Evolutionary conservation across 2,113 vertebrate species (phyloP).

Genomic region (Hiodon tergisus): DNA sequence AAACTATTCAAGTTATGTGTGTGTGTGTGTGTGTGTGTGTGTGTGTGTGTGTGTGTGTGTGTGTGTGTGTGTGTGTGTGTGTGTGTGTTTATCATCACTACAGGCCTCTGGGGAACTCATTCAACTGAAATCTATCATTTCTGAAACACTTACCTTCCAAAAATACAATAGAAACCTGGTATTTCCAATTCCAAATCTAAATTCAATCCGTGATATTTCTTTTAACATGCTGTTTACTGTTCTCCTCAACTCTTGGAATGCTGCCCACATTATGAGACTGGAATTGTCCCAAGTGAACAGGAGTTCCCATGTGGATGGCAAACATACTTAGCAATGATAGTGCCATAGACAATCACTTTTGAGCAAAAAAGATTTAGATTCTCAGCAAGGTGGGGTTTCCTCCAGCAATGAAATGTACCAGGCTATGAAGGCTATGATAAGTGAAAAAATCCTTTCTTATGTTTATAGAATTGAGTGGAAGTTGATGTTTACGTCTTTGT

Average conservation of each 20-base stretch:
- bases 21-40: constrained; percentile 35
- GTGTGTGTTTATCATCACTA: not conserved
- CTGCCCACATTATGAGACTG: not conserved
- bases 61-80: not conserved
- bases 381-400: constrained; percentile 69
- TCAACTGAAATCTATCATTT: not conserved
- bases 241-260: no score
- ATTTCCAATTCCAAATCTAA: no score
- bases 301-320: constrained; percentile 71
- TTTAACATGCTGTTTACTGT: no score
- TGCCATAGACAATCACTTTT: constrained; percentile 91
- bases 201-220: no score
- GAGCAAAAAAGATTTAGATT: constrained; percentile 60
- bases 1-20: constrained; percentile 49
- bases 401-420: constrained; percentile 61
- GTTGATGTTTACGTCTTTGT: constrained; percentile 59
- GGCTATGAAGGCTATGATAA: constrained; percentile 39
- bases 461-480: constrained; percentile 55
- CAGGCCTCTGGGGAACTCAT: no score
- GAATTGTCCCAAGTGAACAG: constrained; percentile 26
- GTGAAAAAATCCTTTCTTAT: constrained; percentile 68
- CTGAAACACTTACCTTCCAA: not conserved
- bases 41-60: constrained; percentile 9
- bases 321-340: constrained; percentile 73
- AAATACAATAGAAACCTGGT: no score